These are phyloP conservation scores for Oncorhynchus mykiss DNA, from an alignment of 2,113 vertebrate species.

Conservation along the genomic window DNA sequence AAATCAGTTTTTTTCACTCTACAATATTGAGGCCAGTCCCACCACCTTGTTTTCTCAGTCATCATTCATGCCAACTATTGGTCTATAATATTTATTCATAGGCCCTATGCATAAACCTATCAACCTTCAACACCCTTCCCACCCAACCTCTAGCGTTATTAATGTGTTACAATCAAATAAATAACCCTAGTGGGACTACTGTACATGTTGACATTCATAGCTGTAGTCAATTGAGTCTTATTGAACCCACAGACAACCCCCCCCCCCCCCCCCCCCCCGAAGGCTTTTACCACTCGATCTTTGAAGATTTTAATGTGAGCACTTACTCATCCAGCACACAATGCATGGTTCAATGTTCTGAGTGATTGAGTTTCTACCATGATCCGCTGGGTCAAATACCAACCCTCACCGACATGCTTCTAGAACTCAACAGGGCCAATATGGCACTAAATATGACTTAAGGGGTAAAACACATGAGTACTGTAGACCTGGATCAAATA, in stretches of 20 bases:
- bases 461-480: neutral
- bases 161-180: neutral
- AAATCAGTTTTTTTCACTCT: too few species aligned
- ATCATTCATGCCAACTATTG: neutral
- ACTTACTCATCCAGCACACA: neutral
- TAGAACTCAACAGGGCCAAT: constrained; percentile 8
- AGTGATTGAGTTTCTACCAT: neutral
- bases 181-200: neutral
- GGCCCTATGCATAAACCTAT: too few species aligned
- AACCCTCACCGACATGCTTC: constrained; percentile 5
- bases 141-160: neutral
- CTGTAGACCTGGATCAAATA: neutral
- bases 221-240: neutral
- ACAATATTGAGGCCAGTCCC: too few species aligned
- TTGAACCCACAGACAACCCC: neutral
- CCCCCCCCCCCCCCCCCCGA: neutral
- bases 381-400: constrained; percentile 2
- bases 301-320: neutral
- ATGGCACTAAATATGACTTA: constrained; percentile 10
- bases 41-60: too few species aligned
- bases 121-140: too few species aligned
- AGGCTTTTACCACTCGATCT: neutral
- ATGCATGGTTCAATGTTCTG: neutral
- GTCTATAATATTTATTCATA: neutral
- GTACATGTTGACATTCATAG: neutral